Evolutionary conservation across 1,140 invertebrate genomes (phyloP), one percentile per base, ranked within the genome.

Genomic region (Phthorimaea operculella): DNA sequence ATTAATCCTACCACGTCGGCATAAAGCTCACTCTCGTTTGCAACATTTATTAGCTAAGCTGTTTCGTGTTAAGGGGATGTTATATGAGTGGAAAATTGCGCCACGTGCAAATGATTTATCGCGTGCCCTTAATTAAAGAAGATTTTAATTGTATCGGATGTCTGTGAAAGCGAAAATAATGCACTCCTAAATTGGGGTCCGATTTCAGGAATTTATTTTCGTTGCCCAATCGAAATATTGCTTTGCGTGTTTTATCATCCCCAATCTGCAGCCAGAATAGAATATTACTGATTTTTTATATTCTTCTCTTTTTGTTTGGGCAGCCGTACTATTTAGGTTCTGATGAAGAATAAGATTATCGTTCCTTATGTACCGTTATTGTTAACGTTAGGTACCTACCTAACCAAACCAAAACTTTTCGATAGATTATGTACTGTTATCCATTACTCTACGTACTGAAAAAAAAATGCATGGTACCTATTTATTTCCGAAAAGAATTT

Each of bases 21-120:
- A 52, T 66, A 78, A 55, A 74, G 70, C 60, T 56, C 62, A 60
- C 58, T 75, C 72, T 74, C 54, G 60, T 56, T 52, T 62, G 55
- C 51, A 44, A n/a, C 33, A 51, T 63, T 45, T 48, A 66, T 42
- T 64, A 62, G 53, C 63, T 72, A 68, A 67, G 64, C 62, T 54
- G 50, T 59, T 66, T 45, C 21, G 59, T 57, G 52, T 62, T 65
- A 75, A 72, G 69, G 67, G 62, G 62, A 60, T 60, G 57, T 70
- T 74, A 73, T 74, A 79, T 74, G 79, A 83, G 74, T 79, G 78
- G 82, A 85, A 85, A 83, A 85, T 76, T 79, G 82, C 82, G 73
- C 85, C 85, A 87, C 83, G 84, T 87, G 85, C 85, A 74, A 87
- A 87, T 87, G 85, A 87, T 87, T 83, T 76, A 86, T 80, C 63